Evolutionary conservation across 1,140 invertebrate genomes (phyloP), one percentile per base, ranked within the genome.

Genomic region (Pogonomyrmex californicus): DNA sequence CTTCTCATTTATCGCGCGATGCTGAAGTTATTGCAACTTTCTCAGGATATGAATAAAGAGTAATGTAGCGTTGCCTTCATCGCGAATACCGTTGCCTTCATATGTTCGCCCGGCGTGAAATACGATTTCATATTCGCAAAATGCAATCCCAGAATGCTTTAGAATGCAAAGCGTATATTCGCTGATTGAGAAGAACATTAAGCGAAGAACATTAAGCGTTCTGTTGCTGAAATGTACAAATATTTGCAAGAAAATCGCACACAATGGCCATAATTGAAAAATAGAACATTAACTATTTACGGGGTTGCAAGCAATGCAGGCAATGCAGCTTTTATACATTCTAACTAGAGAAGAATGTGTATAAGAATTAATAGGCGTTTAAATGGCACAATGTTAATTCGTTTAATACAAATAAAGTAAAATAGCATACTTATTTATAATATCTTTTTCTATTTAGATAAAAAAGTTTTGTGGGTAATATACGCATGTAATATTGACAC

Each of bases 11-110:
- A 83, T 83, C 79, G 68, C n/a, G 33, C 79, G 70, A 44, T 73
- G 79, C 79, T 73, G 54, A 73, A 75, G 68, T 83, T 83, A 75
- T 75, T 75, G 79, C 79, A 83, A 83, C 79, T 83, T 83, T 83
- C 79, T 83, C 68, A 60, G 79, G 68, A 83, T 83, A 83, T 83
- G 79, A 83, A 83, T 83, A 75, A 83, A 83, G 79, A 83, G 79
- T 60, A 73, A 82, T 73, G 79, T 71, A 58, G 66, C 38, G 41
- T 56, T 71, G 78, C 78, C 65, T 71, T 71, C 65, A 82, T 58
- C 78, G 30, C 38, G 66, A 71, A 71, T 58, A 71, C 17, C 78
- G 38, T 65, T 71, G 41, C 68, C 47, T 68, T 44, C 44, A 23
- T 71, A 71, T 73, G 66, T 58, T 56, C 51, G 68, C 79, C 33